phyloP scores from a whole-genome alignment of 2,113 vertebrate genomes.

The Elgaria multicarinata region DNA sequence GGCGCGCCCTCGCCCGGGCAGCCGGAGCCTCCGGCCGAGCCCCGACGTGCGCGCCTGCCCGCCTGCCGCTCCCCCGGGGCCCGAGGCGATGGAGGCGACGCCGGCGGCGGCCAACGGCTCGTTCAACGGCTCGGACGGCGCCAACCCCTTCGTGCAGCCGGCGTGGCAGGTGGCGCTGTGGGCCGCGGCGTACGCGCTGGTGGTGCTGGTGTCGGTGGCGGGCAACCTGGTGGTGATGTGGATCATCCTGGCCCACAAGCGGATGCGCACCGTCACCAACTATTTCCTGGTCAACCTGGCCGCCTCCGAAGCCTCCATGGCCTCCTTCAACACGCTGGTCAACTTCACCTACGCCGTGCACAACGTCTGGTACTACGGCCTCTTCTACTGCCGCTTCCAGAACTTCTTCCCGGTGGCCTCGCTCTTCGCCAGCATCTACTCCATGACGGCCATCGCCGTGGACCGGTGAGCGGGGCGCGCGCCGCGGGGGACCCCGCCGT shows the following conservation, averaged over 20 bases:
- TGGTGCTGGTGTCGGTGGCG: slow-evolving; percentile 89
- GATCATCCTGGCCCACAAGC: slow-evolving; percentile 97
- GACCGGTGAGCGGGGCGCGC: slow-evolving; percentile 98
- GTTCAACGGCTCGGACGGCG: slow-evolving; percentile 49
- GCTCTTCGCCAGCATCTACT: slow-evolving; percentile 98
- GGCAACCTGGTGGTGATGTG: slow-evolving; percentile 96
- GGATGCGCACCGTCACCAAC: slow-evolving; percentile 97
- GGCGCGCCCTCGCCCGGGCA: background rate
- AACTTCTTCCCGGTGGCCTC: slow-evolving; percentile 98
- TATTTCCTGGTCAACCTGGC: slow-evolving; percentile 95
- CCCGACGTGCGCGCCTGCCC: too few relatives aligned
- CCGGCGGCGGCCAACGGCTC: background rate
- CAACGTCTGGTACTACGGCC: slow-evolving; percentile 96
- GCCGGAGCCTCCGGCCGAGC: too few relatives aligned
- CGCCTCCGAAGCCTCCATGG: slow-evolving; percentile 95
- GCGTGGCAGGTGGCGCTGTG: slow-evolving; percentile 94
- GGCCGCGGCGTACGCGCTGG: slow-evolving; percentile 93
- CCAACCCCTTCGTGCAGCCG: slow-evolving; percentile 92
- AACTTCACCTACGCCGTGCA: slow-evolving; percentile 95
- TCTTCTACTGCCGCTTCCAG: slow-evolving; percentile 96
- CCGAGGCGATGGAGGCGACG: background rate
- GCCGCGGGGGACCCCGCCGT: too few relatives aligned
- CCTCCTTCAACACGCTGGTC: slow-evolving; percentile 93
- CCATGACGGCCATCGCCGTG: slow-evolving; percentile 96
- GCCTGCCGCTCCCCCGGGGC: background rate